Evolutionary conservation across 2,888 invertebrate genomes (phyloP).

Genomic region (Venustoraphidia nigricollis): DNA sequence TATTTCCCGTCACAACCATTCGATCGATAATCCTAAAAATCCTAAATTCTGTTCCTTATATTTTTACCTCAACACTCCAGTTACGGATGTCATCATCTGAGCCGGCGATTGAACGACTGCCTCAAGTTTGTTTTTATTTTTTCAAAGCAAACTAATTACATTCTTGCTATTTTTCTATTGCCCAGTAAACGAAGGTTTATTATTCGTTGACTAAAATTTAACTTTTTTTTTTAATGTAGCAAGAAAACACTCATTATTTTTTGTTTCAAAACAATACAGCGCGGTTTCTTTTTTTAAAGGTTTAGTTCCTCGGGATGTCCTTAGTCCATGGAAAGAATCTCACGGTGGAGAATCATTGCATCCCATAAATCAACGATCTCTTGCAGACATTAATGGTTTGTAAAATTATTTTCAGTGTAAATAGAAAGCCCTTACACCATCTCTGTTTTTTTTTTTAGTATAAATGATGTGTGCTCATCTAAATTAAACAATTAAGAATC

Average conservation of each 20-base stretch:
- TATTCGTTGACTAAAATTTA: no score
- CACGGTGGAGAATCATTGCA: conserved; percentile 22
- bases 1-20: conserved; percentile 8
- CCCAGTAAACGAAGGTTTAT: no score
- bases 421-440: no score
- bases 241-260: background rate
- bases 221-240: background rate
- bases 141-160: no score
- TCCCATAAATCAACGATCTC: conserved; percentile 22
- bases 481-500: no score
- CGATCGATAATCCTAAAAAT: background rate
- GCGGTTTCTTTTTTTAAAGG: conserved; percentile 17
- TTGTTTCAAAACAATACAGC: background rate
- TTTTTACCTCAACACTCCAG: background rate
- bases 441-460: no score
- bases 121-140: background rate
- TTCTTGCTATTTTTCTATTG: no score
- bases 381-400: conserved; percentile 34
- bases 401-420: conserved; percentile 8
- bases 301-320: conserved; percentile 26
- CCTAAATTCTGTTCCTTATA: background rate
- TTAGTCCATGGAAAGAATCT: conserved; percentile 31
- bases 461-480: no score
- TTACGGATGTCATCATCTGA: conserved; percentile 8
- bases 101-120: background rate